Percentiles rank a stretch among this genome's conserved stretches.
These are phyloP conservation scores for Morone saxatilis DNA, from an alignment of 2,113 vertebrate genomes.

Conservation along the genomic window DNA sequence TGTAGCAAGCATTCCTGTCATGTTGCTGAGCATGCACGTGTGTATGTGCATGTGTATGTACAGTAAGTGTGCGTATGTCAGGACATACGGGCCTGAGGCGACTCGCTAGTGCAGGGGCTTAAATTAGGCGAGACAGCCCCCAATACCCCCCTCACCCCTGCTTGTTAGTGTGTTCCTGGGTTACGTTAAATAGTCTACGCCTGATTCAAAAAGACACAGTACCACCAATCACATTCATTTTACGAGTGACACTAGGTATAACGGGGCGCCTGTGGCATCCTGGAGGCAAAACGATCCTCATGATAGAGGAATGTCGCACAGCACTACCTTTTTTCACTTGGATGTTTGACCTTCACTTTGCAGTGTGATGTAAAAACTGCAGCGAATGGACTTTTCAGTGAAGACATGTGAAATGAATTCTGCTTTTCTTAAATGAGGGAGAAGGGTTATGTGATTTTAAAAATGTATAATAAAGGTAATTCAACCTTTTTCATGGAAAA, in stretches of 20 bases:
- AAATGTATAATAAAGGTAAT: too few species aligned
- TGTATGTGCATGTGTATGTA: constrained; percentile 2
- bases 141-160: background rate
- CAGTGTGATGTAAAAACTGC: too few species aligned
- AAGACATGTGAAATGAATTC: too few species aligned
- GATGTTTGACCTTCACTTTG: too few species aligned
- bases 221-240: background rate
- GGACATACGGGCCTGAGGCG: constrained; percentile 13
- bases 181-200: constrained; percentile 1
- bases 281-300: background rate
- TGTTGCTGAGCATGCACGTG: constrained; percentile 49
- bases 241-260: background rate
- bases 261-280: background rate
- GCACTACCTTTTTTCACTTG: background rate
- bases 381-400: too few species aligned
- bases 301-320: background rate
- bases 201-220: background rate
- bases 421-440: too few species aligned
- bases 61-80: constrained; percentile 4
- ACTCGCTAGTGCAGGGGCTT: constrained; percentile 14
- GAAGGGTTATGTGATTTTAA: too few species aligned
- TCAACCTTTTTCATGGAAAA: too few species aligned
- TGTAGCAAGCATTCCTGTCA: constrained; percentile 68
- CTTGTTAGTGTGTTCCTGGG: constrained; percentile 10
- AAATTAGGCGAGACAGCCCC: constrained; percentile 19